Conservation (phyloP, 2,113 vertebrate genomes). For the Sciurus niger region DNA sequence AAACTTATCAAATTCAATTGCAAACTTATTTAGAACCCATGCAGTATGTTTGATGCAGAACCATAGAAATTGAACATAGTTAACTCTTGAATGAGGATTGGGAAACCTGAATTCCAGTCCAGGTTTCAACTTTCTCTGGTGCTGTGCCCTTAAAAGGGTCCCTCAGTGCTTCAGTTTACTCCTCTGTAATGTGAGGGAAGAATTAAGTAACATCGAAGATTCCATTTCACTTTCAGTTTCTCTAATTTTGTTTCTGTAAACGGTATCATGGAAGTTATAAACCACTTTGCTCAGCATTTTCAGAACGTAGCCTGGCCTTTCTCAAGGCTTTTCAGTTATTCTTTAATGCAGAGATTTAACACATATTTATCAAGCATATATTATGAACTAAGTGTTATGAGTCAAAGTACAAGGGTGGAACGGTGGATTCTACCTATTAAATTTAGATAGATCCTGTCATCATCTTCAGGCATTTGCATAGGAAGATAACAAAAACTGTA, state of each 20-base stretch:
- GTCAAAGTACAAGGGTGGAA: not conserved
- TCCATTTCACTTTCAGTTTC: not conserved
- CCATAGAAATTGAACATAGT: not conserved
- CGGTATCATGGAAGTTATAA: not conserved
- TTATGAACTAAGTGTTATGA: not conserved
- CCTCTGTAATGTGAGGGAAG: not conserved
- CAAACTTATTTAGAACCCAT: constrained; percentile 69
- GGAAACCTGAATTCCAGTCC: not conserved
- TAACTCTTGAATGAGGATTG: not conserved
- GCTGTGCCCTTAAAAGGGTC: not conserved
- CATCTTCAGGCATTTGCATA: not conserved
- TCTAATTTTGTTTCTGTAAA: not conserved
- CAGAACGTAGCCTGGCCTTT: not conserved
- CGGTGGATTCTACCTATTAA: not conserved
- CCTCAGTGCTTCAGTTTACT: not conserved
- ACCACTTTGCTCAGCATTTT: not conserved
- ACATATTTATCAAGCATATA: not conserved
- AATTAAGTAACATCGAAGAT: not conserved
- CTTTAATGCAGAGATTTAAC: constrained; percentile 3
- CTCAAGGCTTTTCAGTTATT: not conserved
- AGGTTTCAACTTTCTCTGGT: not conserved
- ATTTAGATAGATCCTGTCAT: not conserved
- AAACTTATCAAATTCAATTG: constrained; percentile 71
- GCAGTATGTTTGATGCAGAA: constrained; percentile 52
- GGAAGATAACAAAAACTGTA: not conserved